Evolutionary conservation across 2,797 vertebrate species (phyloP).

Genomic region (Lycodopsis pacificus): DNA sequence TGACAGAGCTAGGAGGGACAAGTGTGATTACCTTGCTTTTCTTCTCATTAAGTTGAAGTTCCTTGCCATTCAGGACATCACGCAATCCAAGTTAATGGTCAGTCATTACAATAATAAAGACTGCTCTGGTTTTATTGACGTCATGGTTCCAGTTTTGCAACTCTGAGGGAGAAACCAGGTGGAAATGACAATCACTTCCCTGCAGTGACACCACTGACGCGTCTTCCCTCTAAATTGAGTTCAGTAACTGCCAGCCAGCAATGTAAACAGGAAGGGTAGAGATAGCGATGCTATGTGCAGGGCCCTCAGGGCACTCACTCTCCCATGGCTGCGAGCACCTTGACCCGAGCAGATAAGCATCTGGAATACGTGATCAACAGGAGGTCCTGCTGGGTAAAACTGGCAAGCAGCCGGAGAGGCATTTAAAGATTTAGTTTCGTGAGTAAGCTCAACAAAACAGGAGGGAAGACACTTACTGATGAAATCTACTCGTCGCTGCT

Average conservation of each 20-base stretch:
- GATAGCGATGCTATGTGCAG: slow-evolving; percentile 67
- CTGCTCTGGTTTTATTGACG: slow-evolving; percentile 15
- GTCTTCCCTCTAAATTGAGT: slow-evolving; percentile 23
- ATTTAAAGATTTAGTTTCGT: slow-evolving; percentile 31
- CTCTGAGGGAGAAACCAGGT: slow-evolving; percentile 18
- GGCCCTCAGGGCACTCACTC: slow-evolving; percentile 66
- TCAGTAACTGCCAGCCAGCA: slow-evolving; percentile 21
- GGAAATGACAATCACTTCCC: slow-evolving; percentile 32
- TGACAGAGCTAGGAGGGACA: background rate
- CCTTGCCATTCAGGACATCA: background rate
- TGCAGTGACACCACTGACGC: slow-evolving; percentile 37
- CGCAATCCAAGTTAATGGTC: background rate
- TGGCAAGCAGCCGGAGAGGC: slow-evolving; percentile 11
- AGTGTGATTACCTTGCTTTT: background rate
- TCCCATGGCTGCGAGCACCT: slow-evolving; percentile 68
- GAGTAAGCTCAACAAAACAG: background rate
- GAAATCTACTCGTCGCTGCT: background rate
- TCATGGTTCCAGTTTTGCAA: slow-evolving; percentile 35
- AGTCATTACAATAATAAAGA: background rate
- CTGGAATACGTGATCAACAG: slow-evolving; percentile 52
- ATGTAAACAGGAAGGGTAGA: slow-evolving; percentile 76
- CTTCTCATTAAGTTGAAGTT: background rate
- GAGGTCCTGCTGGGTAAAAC: slow-evolving; percentile 21
- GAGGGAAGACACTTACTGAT: slow-evolving; percentile 8
- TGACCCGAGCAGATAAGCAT: slow-evolving; percentile 64